Evolutionary conservation across 1,140 invertebrate genomes (phyloP).

Genomic region (Ceratitis capitata): DNA sequence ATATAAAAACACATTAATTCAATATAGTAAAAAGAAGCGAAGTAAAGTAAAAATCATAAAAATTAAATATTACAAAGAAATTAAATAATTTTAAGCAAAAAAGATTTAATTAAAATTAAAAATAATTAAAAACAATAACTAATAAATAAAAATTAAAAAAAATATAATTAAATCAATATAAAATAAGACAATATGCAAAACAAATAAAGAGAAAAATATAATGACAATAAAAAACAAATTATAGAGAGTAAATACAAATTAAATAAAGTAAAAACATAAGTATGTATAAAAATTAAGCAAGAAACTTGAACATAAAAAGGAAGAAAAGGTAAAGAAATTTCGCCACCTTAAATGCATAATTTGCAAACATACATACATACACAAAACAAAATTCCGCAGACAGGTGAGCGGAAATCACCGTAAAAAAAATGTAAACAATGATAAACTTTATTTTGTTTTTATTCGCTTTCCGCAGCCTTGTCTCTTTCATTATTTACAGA

Average conservation of each 20-base stretch:
- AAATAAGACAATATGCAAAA: too few relatives aligned
- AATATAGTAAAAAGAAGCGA: not conserved
- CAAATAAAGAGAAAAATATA: too few relatives aligned
- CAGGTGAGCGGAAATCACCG: not conserved
- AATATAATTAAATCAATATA: too few relatives aligned
- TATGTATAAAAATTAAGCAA: too few relatives aligned
- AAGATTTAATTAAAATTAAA: not conserved
- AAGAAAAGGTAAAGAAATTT: not conserved
- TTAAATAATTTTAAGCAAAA: too few relatives aligned
- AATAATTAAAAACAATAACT: not conserved
- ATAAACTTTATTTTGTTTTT: not conserved
- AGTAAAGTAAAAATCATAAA: not conserved
- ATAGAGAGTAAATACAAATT: too few relatives aligned
- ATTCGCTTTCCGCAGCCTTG: too few relatives aligned
- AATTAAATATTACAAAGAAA: too few relatives aligned
- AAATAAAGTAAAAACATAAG: too few relatives aligned
- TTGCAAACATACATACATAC: not conserved
- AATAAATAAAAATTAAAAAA: too few relatives aligned
- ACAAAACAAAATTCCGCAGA: too few relatives aligned
- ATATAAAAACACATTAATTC: not conserved
- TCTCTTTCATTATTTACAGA: not conserved
- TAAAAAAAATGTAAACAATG: constrained; percentile 3
- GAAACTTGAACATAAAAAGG: not conserved
- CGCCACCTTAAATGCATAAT: not conserved
- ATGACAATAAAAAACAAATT: too few relatives aligned